A percentile compares a stretch with the other conserved stretches of the same genome.
phyloP scores from a whole-genome alignment of 2,113 vertebrate genomes.

The Thryonomys swinderianus region DNA sequence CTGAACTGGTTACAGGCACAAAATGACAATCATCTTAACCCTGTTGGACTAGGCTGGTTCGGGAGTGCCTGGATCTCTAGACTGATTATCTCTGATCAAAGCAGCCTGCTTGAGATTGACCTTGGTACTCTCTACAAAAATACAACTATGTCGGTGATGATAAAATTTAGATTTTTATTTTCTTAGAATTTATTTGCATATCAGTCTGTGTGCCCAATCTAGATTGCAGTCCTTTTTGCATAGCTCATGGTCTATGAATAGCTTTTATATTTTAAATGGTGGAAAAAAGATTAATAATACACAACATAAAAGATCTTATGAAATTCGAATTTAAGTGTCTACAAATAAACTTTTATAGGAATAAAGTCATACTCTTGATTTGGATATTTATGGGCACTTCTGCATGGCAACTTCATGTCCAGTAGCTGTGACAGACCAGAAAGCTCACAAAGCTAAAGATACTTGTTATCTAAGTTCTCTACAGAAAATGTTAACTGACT shows the following conservation, averaged over 20 bases:
- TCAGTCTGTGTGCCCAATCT: neutral
- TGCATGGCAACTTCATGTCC: too few relatives aligned
- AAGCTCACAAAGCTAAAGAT: neutral
- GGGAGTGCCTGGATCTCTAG: neutral
- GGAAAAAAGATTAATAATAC: neutral
- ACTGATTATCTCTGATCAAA: neutral
- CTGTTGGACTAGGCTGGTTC: neutral
- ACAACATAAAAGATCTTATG: neutral
- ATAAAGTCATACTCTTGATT: neutral
- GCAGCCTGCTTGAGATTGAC: neutral
- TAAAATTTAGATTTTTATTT: neutral
- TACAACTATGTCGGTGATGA: neutral
- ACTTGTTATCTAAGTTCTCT: neutral
- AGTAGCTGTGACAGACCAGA: neutral
- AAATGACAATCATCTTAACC: neutral
- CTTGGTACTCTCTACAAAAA: too few relatives aligned
- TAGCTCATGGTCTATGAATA: neutral
- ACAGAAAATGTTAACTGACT: neutral
- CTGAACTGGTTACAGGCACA: neutral
- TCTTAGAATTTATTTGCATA: neutral
- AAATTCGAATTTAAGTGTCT: neutral
- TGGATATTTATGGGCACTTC: neutral
- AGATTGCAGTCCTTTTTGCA: accelerated
- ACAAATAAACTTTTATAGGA: neutral
- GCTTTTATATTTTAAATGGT: neutral